Conservation (phyloP, 2,113 vertebrate species). For the Garra rufa region DNA sequence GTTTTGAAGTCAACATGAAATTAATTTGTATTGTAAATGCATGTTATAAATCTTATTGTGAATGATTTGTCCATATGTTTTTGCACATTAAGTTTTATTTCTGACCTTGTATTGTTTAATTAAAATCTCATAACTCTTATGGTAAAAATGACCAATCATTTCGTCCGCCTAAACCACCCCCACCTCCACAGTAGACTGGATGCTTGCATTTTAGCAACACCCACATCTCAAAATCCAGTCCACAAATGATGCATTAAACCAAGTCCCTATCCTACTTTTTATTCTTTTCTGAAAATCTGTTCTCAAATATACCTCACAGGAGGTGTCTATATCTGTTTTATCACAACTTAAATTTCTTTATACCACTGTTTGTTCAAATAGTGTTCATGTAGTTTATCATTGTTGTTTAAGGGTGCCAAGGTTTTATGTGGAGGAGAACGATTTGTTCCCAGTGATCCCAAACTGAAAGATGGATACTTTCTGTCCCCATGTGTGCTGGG, state of each 20-base stretch:
- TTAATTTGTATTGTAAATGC: neutral
- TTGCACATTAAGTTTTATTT: neutral
- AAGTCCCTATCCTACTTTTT: too few species aligned
- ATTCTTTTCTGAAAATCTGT: neutral
- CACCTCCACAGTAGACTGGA: neutral
- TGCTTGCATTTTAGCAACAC: neutral
- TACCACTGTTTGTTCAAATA: neutral
- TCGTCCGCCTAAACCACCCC: neutral
- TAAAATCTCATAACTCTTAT: neutral
- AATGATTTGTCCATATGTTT: neutral
- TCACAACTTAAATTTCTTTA: neutral
- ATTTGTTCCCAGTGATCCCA: conserved; percentile 83
- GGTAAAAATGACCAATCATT: neutral
- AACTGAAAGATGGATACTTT: conserved; percentile 88
- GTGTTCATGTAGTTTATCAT: neutral
- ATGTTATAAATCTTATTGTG: neutral
- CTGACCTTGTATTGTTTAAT: neutral
- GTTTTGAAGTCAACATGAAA: neutral
- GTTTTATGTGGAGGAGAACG: conserved; percentile 90
- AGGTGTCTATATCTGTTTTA: neutral
- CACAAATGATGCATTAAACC: neutral
- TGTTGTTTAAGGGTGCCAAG: conserved; percentile 81
- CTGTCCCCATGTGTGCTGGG: conserved; percentile 92
- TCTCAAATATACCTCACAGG: neutral
- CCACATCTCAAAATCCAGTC: neutral